Percentiles rank a stretch among this genome's conserved stretches.
phyloP scores from a whole-genome alignment of 2,113 vertebrate species.

The Butorides virescens region DNA sequence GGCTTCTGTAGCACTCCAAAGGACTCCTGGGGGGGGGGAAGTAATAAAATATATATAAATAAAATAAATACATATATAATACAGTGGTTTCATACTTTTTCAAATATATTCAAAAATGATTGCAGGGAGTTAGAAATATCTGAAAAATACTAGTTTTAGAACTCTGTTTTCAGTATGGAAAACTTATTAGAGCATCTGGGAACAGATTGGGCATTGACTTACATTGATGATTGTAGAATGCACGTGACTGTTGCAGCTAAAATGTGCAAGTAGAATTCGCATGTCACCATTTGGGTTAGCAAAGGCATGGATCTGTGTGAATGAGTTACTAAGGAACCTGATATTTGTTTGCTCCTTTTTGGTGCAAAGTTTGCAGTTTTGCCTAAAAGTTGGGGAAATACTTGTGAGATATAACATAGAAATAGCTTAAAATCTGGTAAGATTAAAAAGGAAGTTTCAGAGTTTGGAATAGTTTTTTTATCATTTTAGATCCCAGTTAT shows the following conservation, averaged over 20 bases:
- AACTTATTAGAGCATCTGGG: background rate
- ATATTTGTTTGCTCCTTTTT: background rate
- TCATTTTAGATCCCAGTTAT: background rate
- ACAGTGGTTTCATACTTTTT: background rate
- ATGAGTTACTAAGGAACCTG: background rate
- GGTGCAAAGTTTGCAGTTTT: background rate
- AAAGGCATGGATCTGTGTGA: background rate
- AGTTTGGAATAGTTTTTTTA: background rate
- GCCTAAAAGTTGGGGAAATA: background rate
- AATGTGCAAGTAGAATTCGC: slow-evolving; percentile 12
- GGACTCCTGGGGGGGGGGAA: background rate
- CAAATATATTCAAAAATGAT: background rate
- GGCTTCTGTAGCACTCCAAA: background rate
- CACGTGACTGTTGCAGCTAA: background rate
- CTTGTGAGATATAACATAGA: background rate
- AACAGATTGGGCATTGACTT: background rate
- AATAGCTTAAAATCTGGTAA: background rate
- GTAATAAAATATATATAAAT: no score
- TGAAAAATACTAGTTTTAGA: background rate
- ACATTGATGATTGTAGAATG: background rate
- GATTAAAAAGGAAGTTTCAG: background rate
- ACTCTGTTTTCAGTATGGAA: background rate
- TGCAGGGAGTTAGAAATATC: background rate
- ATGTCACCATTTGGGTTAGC: background rate
- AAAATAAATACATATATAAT: background rate